Conservation (phyloP, 2,113 vertebrate genomes). For the Philantomba maxwellii region DNA sequence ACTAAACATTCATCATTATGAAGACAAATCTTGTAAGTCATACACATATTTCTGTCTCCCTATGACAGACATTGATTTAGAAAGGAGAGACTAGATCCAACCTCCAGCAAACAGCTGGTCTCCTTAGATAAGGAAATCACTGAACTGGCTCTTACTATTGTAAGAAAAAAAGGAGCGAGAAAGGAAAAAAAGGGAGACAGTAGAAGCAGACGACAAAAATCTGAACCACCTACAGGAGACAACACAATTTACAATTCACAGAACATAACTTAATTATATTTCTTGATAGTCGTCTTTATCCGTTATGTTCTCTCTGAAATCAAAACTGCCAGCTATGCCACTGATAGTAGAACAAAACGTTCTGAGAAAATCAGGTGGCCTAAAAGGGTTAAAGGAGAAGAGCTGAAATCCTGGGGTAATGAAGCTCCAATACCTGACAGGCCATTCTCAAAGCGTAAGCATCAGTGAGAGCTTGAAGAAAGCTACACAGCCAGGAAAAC, state of each 20-base stretch:
- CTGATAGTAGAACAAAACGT: conserved; percentile 45
- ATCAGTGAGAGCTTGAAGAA: conserved; percentile 51
- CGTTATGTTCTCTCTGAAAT: not conserved
- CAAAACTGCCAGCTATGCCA: not conserved
- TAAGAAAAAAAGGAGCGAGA: conserved; percentile 65
- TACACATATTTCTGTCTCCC: conserved; percentile 80
- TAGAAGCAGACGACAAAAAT: conserved; percentile 68
- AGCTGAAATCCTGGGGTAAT: conserved; percentile 52
- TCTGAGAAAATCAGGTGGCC: not conserved
- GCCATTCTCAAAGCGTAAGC: conserved; percentile 39
- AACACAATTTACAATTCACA: conserved; percentile 76
- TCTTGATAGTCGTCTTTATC: conserved; percentile 49
- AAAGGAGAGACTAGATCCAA: conserved; percentile 80
- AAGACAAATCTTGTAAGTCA: conserved; percentile 81
- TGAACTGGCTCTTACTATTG: conserved; percentile 74
- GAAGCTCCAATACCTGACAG: conserved; percentile 44
- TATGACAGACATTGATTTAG: conserved; percentile 82
- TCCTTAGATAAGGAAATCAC: conserved; percentile 83
- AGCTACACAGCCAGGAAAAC: conserved; percentile 33
- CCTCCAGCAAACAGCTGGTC: conserved; percentile 81
- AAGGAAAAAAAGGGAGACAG: conserved; percentile 33
- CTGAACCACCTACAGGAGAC: conserved; percentile 71
- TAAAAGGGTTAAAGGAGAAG: conserved; percentile 57
- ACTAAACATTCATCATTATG: conserved; percentile 77
- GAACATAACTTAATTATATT: conserved; percentile 70